These are phyloP conservation scores for Pachypeltis micranthus DNA, from an alignment of 1,140 invertebrate species.

Conservation along the genomic window DNA sequence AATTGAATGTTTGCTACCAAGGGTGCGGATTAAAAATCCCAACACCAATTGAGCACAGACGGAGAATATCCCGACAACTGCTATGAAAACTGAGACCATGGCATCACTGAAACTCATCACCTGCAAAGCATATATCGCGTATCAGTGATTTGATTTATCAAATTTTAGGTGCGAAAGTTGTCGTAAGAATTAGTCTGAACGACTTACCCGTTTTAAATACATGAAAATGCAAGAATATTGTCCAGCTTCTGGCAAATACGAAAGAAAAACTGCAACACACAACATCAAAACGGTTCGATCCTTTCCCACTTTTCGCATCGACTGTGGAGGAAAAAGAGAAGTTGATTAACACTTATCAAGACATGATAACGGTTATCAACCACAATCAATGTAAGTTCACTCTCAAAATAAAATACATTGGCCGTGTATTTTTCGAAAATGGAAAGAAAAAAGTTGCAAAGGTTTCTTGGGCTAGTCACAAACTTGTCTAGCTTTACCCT, in stretches of 20 bases:
- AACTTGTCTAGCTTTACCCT: too few species aligned
- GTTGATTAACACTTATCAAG: not conserved
- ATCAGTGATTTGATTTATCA: slow-evolving; percentile 11
- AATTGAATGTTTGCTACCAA: slow-evolving; percentile 94
- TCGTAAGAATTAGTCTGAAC: too few species aligned
- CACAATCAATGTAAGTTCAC: too few species aligned
- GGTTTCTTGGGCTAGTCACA: too few species aligned
- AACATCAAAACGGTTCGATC: slow-evolving; percentile 93
- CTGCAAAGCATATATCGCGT: slow-evolving; percentile 36
- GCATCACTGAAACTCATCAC: slow-evolving; percentile 90
- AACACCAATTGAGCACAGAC: slow-evolving; percentile 89
- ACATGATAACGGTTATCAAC: too few species aligned
- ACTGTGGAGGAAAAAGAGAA: slow-evolving; percentile 41
- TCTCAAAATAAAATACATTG: too few species aligned
- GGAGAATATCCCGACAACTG: slow-evolving; percentile 89
- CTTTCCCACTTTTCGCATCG: slow-evolving; percentile 84
- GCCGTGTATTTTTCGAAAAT: too few species aligned
- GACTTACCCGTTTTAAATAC: slow-evolving; percentile 81
- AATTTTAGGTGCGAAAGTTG: too few species aligned
- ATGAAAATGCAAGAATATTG: slow-evolving; percentile 99
- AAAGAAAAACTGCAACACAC: slow-evolving; percentile 93
- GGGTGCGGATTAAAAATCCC: slow-evolving; percentile 76
- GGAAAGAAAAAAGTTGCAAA: not conserved
- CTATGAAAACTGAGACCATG: slow-evolving; percentile 95
- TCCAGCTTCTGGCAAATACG: slow-evolving; percentile 95